Evolutionary conservation across 2,797 vertebrate species (phyloP).

Genomic region (Pagetopsis macropterus): DNA sequence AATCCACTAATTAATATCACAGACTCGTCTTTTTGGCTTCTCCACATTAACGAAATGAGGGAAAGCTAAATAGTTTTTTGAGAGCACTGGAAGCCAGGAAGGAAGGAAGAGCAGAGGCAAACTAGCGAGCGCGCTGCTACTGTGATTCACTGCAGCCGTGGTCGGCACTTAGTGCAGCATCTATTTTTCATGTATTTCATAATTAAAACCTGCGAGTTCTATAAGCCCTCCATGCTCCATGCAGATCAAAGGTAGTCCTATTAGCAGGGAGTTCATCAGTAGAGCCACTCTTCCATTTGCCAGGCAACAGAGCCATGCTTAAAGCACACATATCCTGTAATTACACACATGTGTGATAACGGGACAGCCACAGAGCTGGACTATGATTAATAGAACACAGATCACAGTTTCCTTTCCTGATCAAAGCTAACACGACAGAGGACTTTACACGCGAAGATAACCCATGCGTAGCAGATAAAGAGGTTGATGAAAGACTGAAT

Average conservation of each 20-base stretch:
- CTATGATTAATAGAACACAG: constrained; percentile 81
- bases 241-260: constrained; percentile 84
- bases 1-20: constrained; percentile 85
- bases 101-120: constrained; percentile 66
- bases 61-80: constrained; percentile 56
- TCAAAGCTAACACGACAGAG: constrained; percentile 79
- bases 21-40: constrained; percentile 71
- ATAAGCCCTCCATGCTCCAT: constrained; percentile 73
- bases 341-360: constrained; percentile 74
- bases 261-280: constrained; percentile 82
- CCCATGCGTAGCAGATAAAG: constrained; percentile 67
- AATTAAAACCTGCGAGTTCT: constrained; percentile 83
- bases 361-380: constrained; percentile 70
- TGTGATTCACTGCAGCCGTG: constrained; percentile 71
- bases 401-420: constrained; percentile 71
- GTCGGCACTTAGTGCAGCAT: constrained; percentile 80
- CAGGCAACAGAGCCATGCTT: constrained; percentile 71
- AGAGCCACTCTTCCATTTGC: constrained; percentile 72
- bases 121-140: constrained; percentile 45
- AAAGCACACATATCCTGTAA: constrained; percentile 76
- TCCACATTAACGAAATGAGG: constrained; percentile 64
- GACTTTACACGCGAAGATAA: constrained; percentile 67
- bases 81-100: constrained; percentile 63
- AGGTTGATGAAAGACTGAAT: constrained; percentile 77
- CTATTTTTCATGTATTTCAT: constrained; percentile 86